Evolutionary conservation across 2,113 vertebrate species (phyloP).

Genomic region (Xenopus borealis): DNA sequence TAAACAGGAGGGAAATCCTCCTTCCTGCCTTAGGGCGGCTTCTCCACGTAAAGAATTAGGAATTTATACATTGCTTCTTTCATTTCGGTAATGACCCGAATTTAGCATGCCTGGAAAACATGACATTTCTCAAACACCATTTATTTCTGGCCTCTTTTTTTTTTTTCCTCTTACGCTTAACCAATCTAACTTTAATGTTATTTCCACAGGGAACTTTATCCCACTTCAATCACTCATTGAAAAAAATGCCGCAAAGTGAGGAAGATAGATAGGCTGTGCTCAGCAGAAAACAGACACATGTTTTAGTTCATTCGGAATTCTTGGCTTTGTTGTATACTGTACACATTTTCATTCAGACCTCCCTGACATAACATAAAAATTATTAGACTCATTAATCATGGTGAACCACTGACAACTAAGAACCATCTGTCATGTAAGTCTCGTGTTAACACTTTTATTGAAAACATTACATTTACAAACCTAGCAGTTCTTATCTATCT

Average conservation of each 20-base stretch:
- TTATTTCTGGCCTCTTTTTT: neutral
- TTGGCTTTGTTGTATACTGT: neutral
- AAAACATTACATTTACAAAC: neutral
- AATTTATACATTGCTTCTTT: conserved; percentile 12
- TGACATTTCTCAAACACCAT: conserved; percentile 25
- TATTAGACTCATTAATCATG: conserved; percentile 8
- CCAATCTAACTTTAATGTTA: conserved; percentile 42
- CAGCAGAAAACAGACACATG: conserved; percentile 4
- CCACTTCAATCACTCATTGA: conserved; percentile 25
- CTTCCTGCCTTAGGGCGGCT: neutral
- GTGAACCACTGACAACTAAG: neutral
- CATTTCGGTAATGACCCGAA: conserved; percentile 8
- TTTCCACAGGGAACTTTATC: conserved; percentile 44
- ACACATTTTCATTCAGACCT: conserved; percentile 9
- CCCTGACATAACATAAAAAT: conserved; percentile 20
- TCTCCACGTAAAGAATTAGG: neutral
- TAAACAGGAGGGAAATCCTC: conserved; percentile 17
- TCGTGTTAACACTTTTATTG: conserved; percentile 15
- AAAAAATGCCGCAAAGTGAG: conserved; percentile 9
- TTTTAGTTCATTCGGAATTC: conserved; percentile 11
- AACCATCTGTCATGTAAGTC: neutral
- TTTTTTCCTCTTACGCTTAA: neutral
- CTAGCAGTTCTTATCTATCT: no score
- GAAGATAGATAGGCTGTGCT: conserved; percentile 42
- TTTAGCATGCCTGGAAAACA: conserved; percentile 10